These are phyloP conservation scores for Bellardia pandia DNA, from an alignment of 2,888 invertebrate species.

Conservation along the genomic window DNA sequence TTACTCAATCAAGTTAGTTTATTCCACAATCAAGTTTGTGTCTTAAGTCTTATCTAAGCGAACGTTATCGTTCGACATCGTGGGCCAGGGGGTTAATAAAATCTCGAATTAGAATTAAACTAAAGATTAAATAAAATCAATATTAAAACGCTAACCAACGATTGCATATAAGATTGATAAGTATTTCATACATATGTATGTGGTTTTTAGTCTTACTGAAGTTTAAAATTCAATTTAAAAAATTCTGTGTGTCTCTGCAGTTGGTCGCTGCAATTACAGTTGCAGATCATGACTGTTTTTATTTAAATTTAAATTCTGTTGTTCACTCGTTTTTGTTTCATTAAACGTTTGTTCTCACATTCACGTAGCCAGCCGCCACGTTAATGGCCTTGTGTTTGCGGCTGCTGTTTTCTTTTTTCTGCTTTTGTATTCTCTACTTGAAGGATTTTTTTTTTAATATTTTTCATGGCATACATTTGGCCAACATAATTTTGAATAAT, in stretches of 20 bases:
- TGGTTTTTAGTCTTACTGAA: no score
- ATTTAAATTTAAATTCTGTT: conserved; percentile 20
- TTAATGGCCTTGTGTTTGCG: conserved; percentile 49
- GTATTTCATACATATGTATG: no score
- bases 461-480: not conserved
- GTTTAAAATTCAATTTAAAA: no score
- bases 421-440: not conserved
- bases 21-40: no score
- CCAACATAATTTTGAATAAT: conserved; percentile 69
- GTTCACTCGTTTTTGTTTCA: not conserved
- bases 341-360: conserved; percentile 10
- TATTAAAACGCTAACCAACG: no score
- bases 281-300: not conserved
- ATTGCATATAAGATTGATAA: no score
- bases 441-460: not conserved
- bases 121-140: no score
- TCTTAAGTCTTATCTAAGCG: no score
- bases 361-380: conserved; percentile 6
- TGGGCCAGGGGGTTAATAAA: no score
- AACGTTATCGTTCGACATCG: no score
- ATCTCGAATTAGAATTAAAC: no score
- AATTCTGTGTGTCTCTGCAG: not conserved
- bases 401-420: not conserved
- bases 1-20: no score
- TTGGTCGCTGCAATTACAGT: not conserved